Evolutionary conservation across 2,113 vertebrate species (phyloP).

Genomic region (Holacanthus passer): DNA sequence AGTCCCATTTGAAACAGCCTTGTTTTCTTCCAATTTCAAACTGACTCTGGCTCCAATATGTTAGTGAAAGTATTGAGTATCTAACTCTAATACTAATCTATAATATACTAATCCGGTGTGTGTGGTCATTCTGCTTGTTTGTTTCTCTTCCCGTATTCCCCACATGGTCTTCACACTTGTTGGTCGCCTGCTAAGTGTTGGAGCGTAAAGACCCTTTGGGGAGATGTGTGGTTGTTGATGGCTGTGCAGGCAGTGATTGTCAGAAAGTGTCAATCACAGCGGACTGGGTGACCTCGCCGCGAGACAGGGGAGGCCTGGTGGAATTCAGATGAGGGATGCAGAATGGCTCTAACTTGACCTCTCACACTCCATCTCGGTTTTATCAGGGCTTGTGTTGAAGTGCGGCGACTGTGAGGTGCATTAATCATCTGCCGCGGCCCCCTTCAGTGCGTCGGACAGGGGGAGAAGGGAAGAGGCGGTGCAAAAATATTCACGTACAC

Average conservation of each 20-base stretch:
- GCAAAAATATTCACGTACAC: slow-evolving; percentile 38
- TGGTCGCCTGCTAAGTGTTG: slow-evolving; percentile 37
- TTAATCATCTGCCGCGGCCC: slow-evolving; percentile 55
- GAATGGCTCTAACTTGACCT: slow-evolving; percentile 71
- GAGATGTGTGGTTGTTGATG: slow-evolving; percentile 50
- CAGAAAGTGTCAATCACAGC: slow-evolving; percentile 61
- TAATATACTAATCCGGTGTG: not conserved
- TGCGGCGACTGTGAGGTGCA: slow-evolving; percentile 48
- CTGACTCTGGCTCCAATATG: not conserved
- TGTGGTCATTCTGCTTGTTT: slow-evolving; percentile 18
- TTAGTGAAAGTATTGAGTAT: not conserved
- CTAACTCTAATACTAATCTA: not conserved
- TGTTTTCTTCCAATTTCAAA: not conserved
- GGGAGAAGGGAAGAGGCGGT: slow-evolving; percentile 21
- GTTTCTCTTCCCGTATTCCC: not conserved
- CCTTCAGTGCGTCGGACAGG: not conserved
- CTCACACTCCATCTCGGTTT: slow-evolving; percentile 59
- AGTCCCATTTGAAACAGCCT: not conserved
- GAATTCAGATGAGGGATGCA: slow-evolving; percentile 65
- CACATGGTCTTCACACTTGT: slow-evolving; percentile 44
- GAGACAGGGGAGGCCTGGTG: slow-evolving; percentile 24
- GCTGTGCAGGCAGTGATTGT: slow-evolving; percentile 55
- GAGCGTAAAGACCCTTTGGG: slow-evolving; percentile 56
- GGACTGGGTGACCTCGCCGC: slow-evolving; percentile 49
- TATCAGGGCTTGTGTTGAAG: slow-evolving; percentile 60